Conservation (phyloP, 2,113 vertebrate species). For the Haemorhous mexicanus region DNA sequence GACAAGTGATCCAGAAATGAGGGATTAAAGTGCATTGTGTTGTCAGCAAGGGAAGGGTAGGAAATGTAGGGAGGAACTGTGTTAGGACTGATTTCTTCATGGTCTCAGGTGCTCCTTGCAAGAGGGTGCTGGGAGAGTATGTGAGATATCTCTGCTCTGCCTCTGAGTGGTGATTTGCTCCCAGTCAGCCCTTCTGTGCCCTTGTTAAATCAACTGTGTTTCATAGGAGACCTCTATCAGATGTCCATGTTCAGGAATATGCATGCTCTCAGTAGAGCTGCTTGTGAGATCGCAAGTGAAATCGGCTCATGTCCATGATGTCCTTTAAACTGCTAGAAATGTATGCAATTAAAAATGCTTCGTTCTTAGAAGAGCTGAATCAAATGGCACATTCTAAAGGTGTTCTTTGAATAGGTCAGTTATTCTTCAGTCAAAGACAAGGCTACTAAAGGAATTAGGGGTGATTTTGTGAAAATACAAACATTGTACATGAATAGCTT, state of each 20-base stretch:
- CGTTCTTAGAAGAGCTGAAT: not conserved
- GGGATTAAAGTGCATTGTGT: not conserved
- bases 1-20: not conserved
- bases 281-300: not conserved
- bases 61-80: not conserved
- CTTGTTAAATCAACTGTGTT: not conserved
- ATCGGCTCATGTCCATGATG: rapidly evolving
- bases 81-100: not conserved
- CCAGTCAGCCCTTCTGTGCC: not conserved
- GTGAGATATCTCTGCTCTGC: not conserved
- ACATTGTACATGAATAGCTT: rapidly evolving
- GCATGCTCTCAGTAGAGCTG: not conserved
- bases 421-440: not conserved
- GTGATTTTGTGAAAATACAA: not conserved
- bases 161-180: not conserved
- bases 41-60: not conserved
- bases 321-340: not conserved
- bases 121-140: not conserved
- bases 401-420: not conserved
- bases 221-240: not conserved
- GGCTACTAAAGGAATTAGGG: not conserved
- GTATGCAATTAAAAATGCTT: not conserved
- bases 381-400: not conserved
- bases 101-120: not conserved
- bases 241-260: rapidly evolving